phyloP scores from a whole-genome alignment of 2,888 invertebrate species.

The Eupithecia inturbata region DNA sequence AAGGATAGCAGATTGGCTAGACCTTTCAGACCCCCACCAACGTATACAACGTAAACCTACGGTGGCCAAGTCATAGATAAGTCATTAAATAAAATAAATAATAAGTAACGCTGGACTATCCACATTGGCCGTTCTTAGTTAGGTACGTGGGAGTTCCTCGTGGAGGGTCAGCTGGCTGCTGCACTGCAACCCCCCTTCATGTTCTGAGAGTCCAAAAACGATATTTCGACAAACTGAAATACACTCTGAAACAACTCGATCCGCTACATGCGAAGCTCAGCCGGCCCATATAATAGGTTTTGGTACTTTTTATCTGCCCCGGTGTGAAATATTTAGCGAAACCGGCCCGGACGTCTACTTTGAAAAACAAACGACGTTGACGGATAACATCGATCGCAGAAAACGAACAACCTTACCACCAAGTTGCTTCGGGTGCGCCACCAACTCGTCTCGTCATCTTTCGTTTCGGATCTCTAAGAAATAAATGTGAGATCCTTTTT shows the following conservation, averaged over 20 bases:
- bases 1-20: slow-evolving; percentile 4
- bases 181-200: neutral
- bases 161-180: neutral
- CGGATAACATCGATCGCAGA: too few species aligned
- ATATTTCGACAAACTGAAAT: neutral
- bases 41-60: neutral
- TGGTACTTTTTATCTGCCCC: neutral
- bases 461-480: too few species aligned
- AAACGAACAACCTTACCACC: too few species aligned
- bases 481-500: too few species aligned
- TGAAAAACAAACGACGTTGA: too few species aligned
- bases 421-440: too few species aligned
- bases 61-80: neutral
- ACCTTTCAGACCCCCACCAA: neutral
- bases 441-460: too few species aligned
- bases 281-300: neutral
- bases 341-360: too few species aligned
- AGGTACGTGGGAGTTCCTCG: neutral
- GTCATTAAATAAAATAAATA: too few species aligned
- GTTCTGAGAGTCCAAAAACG: neutral
- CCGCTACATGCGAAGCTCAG: neutral
- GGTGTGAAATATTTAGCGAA: neutral
- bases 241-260: neutral
- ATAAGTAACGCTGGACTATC: too few species aligned
- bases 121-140: neutral